phyloP scores from a whole-genome alignment of 2,888 invertebrate species.

The Catocala sponsa region DNA sequence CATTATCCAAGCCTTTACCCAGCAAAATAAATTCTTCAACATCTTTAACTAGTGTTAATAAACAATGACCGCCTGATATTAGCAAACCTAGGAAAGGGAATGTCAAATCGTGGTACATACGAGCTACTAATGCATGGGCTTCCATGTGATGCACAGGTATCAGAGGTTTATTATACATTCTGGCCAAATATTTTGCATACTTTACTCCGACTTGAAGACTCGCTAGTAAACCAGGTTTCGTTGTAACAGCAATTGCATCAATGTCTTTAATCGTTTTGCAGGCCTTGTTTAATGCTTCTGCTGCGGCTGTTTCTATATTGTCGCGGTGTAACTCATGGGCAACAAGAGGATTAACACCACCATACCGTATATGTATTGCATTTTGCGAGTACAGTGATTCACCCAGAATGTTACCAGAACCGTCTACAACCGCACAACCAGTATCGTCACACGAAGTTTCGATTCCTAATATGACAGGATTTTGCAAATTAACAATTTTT shows the following conservation, averaged over 20 bases:
- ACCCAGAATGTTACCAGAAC: constrained; percentile 91
- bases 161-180: constrained; percentile 91
- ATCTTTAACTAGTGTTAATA: constrained; percentile 92
- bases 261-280: constrained; percentile 89
- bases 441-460: constrained; percentile 99
- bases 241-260: constrained; percentile 97
- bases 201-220: constrained; percentile 94
- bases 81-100: constrained; percentile 97
- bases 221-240: constrained; percentile 94
- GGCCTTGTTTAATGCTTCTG: constrained; percentile 90
- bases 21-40: constrained; percentile 93
- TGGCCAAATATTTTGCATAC: constrained; percentile 93
- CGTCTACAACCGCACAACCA: constrained; percentile 95
- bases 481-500: constrained; percentile 26
- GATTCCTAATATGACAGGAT: constrained; percentile 92
- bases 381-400: constrained; percentile 95
- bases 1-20: constrained; percentile 94
- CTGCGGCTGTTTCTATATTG: constrained; percentile 92
- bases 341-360: constrained; percentile 96
- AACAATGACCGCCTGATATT: constrained; percentile 97
- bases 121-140: constrained; percentile 97
- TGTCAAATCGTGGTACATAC: constrained; percentile 91
- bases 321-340: constrained; percentile 94
- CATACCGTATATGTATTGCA: constrained; percentile 90
- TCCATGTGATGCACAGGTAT: constrained; percentile 99